phyloP scores from a whole-genome alignment of 1,140 invertebrate species.

The Formica selysi region DNA sequence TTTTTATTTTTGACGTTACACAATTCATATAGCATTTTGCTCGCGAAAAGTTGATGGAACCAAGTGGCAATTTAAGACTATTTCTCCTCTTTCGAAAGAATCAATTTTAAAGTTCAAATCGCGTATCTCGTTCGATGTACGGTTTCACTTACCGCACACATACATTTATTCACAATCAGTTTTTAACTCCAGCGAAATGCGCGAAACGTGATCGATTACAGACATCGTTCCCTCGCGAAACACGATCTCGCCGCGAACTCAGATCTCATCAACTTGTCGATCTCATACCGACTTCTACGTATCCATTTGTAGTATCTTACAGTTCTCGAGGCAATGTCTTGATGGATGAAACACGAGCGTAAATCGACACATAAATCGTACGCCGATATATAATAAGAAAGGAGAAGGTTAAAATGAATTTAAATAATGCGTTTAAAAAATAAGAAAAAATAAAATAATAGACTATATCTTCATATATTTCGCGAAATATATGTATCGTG shows the following conservation, averaged over 20 bases:
- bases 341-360: constrained; percentile 50
- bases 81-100: background rate
- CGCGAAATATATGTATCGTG: background rate
- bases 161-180: constrained; percentile 29
- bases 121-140: background rate
- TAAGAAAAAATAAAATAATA: constrained; percentile 5
- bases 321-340: constrained; percentile 49
- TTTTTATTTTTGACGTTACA: background rate
- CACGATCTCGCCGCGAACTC: constrained; percentile 9
- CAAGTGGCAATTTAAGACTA: background rate
- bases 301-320: constrained; percentile 51
- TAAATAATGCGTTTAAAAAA: background rate
- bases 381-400: constrained; percentile 42
- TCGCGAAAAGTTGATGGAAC: constrained; percentile 1
- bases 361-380: constrained; percentile 4
- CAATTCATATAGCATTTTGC: background rate
- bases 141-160: background rate
- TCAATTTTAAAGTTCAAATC: background rate
- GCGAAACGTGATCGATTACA: constrained; percentile 64
- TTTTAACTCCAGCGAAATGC: constrained; percentile 37
- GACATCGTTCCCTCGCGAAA: constrained; percentile 34
- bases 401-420: background rate
- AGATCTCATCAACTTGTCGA: constrained; percentile 41
- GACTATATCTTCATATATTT: background rate
- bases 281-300: constrained; percentile 40